phyloP scores from a whole-genome alignment of 2,113 vertebrate genomes.

The Datnioides undecimradiatus region DNA sequence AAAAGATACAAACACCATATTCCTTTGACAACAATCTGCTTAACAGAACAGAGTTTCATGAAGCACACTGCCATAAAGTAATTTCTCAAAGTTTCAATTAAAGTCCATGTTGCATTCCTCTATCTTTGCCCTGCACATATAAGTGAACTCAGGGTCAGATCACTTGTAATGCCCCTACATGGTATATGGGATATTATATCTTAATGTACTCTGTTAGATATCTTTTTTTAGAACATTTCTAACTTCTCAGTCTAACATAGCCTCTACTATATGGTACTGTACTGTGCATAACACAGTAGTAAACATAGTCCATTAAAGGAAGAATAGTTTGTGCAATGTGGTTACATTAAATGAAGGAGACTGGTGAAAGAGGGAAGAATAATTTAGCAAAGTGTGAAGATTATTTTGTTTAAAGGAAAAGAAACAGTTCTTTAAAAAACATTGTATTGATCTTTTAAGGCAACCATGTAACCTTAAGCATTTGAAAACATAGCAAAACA shows the following conservation, averaged over 20 bases:
- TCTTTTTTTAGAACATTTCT: background rate
- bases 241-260: background rate
- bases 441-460: conserved; percentile 61
- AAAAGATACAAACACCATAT: background rate
- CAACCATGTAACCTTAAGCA: conserved; percentile 43
- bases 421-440: background rate
- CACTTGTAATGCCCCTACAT: background rate
- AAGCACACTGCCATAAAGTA: too few species aligned
- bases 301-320: background rate
- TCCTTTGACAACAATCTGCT: background rate
- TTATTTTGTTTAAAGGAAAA: background rate
- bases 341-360: background rate
- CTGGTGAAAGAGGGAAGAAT: background rate
- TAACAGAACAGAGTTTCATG: background rate
- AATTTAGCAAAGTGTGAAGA: background rate
- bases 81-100: too few species aligned
- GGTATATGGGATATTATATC: background rate
- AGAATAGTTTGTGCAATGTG: background rate
- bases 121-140: background rate
- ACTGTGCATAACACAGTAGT: background rate
- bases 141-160: background rate
- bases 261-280: background rate
- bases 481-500: conserved; percentile 14
- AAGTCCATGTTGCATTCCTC: background rate
- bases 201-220: background rate